Evolutionary conservation across 2,888 invertebrate species (phyloP), one percentile per base, ranked within the genome.

Genomic region (Anthrax anthrax): DNA sequence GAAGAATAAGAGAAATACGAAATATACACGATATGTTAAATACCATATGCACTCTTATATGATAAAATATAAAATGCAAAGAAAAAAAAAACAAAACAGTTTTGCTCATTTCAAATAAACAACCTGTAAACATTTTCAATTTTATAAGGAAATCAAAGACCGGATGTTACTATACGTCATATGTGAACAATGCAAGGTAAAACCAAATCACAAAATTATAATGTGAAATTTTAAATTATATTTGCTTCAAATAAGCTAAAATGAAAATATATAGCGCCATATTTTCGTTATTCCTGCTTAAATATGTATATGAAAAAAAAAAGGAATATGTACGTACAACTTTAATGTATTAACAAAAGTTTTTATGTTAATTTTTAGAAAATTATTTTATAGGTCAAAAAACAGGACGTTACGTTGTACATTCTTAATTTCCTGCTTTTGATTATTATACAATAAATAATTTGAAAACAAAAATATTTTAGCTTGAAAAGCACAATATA

Each of bases 381-480:
- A n/a, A n/a, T n/a, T 19, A 17, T 41, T 41, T 41, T 41, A 17
- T 41, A 29, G 41, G 41, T 41, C 41, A 41, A 32, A 32, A 17
- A 29, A 27, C 16, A 41, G 41, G 41, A 41, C 27, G 41, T 41
- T 29, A 23, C n/a, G n/a, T n/a, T n/a, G n/a, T n/a, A n/a, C 4
- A 23, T 23, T 23, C 8, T 23, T 23, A 41, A 41, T 41, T 41
- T 41, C 41, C 41, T 41, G 41, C 27, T 41, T 41, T 40, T 4
- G 19, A 19, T 40, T 19, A 40, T 2, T 23, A 6, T 23, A 23
- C 23, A 23, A 23, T 23, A 23, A 18, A 17, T 9, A 40, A 1
- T 17, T 9, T 37, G 2, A 13, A 18, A 10, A 38, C 17, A 38
- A 38, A 38, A 10, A 2, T 38, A 4, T 3, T 38, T 5, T 4